Percentiles rank a stretch among this genome's conserved stretches.
Conservation (phyloP, 1,140 invertebrate species). For the Leptinotarsa undecemlineata region DNA sequence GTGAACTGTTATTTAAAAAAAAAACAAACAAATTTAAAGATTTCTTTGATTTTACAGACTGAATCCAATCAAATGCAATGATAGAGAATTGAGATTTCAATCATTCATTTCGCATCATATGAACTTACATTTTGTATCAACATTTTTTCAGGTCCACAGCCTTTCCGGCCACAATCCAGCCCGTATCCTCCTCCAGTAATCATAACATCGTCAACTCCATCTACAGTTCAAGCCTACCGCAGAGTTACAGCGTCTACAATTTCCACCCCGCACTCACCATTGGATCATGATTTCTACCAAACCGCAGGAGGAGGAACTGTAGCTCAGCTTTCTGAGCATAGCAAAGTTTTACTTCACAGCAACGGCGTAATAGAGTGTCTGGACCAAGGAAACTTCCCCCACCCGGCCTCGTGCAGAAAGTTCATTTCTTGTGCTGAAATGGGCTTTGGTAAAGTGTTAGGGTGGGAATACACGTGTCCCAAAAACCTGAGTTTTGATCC, state of each 20-base stretch:
- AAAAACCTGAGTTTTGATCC: slow-evolving; percentile 82
- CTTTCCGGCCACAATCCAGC: neutral
- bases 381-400: slow-evolving; percentile 85
- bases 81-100: neutral
- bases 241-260: neutral
- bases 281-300: slow-evolving; percentile 58
- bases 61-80: neutral
- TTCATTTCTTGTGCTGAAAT: slow-evolving; percentile 86
- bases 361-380: slow-evolving; percentile 76
- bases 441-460: slow-evolving; percentile 73
- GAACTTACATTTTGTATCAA: too few relatives aligned
- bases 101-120: neutral
- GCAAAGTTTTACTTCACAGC: slow-evolving; percentile 56
- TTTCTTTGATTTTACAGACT: neutral
- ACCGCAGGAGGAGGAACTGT: slow-evolving; percentile 20
- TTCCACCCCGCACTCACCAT: neutral
- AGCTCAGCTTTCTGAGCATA: slow-evolving; percentile 53
- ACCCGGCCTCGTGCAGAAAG: slow-evolving; percentile 84
- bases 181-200: neutral
- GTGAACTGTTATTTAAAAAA: neutral
- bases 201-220: neutral
- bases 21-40: too few relatives aligned
- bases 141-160: slow-evolving; percentile 1
- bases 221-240: neutral
- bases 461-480: slow-evolving; percentile 87